Conservation (phyloP, 2,113 vertebrate species). For the Tor tambroides region DNA sequence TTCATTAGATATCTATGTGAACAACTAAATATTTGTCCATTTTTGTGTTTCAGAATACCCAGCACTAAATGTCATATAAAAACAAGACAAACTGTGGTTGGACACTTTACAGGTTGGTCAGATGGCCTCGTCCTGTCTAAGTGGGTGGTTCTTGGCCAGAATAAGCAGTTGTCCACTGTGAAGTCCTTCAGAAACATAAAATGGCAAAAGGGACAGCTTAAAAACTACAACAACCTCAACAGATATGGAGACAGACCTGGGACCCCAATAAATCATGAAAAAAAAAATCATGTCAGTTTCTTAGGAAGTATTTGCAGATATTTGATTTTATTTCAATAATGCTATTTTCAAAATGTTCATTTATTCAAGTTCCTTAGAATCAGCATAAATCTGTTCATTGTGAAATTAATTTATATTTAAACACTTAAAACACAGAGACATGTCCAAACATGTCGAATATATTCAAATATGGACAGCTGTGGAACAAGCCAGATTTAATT, state of each 20-base stretch:
- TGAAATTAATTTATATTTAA: not conserved
- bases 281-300: not conserved
- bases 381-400: not conserved
- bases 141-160: slow-evolving; percentile 13
- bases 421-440: not conserved
- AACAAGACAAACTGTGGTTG: not conserved
- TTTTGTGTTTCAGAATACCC: not conserved
- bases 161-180: not conserved
- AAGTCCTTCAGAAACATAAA: not conserved
- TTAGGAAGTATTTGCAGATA: not conserved
- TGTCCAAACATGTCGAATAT: not conserved
- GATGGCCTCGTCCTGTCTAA: not conserved
- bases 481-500: too few species aligned
- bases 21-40: not conserved
- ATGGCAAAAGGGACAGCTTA: not conserved
- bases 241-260: not conserved
- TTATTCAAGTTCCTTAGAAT: not conserved
- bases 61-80: not conserved
- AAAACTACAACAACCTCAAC: not conserved
- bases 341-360: not conserved
- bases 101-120: slow-evolving; percentile 1
- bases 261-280: too few species aligned
- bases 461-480: not conserved
- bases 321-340: too few species aligned
- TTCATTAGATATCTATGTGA: not conserved